A percentile compares a stretch with the other conserved stretches of the same genome.
Evolutionary conservation across 2,888 invertebrate species (phyloP).

Genomic region (Sinodicranocentrus sp.): DNA sequence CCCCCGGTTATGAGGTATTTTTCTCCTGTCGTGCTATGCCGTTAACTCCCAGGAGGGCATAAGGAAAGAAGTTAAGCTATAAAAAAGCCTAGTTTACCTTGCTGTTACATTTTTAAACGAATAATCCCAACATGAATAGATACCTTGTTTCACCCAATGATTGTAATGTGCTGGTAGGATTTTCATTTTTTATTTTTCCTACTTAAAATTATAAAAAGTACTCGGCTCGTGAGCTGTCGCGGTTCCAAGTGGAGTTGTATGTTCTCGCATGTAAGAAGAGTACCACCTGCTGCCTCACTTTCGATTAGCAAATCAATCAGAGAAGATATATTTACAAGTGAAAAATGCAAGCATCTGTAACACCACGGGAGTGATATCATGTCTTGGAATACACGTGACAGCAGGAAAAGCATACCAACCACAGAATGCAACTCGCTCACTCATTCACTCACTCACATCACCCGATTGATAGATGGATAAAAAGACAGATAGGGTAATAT

Average conservation of each 20-base stretch:
- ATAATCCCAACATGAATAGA: too few species aligned
- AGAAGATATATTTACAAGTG: slow-evolving; percentile 34
- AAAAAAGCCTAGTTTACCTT: neutral
- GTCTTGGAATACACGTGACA: slow-evolving; percentile 40
- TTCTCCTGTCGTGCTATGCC: slow-evolving; percentile 36
- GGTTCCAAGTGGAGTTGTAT: slow-evolving; percentile 3
- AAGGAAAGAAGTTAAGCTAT: neutral
- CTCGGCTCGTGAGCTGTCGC: neutral
- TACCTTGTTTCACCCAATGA: slow-evolving; percentile 26
- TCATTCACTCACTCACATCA: slow-evolving; percentile 13
- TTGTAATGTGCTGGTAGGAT: slow-evolving; percentile 28
- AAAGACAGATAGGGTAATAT: slow-evolving; percentile 25
- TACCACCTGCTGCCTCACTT: slow-evolving; percentile 53
- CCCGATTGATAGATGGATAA: slow-evolving; percentile 46
- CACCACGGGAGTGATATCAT: slow-evolving; percentile 1
- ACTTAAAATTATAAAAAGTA: neutral
- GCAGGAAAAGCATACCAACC: slow-evolving; percentile 41
- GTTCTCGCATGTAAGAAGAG: slow-evolving; percentile 2
- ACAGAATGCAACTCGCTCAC: slow-evolving; percentile 42
- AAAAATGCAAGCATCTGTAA: slow-evolving; percentile 39
- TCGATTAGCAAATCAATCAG: slow-evolving; percentile 50
- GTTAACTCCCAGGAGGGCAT: slow-evolving; percentile 6
- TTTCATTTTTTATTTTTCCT: neutral
- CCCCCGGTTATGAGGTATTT: neutral
- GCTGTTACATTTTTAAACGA: too few species aligned